Conservation (phyloP, 2,797 vertebrate species). For the Hydrolagus colliei region DNA sequence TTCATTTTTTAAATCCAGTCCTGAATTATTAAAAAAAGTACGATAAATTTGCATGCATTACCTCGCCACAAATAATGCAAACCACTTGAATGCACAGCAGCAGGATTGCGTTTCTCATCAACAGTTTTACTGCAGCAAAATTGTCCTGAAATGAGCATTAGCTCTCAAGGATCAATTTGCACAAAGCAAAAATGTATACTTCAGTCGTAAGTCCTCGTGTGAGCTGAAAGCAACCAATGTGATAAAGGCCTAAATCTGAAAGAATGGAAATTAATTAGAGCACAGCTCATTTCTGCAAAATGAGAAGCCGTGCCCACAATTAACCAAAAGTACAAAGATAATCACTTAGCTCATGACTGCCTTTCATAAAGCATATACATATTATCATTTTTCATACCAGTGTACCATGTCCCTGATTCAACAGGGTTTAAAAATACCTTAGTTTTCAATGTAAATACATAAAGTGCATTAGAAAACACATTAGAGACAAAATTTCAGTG, state of each 20-base stretch:
- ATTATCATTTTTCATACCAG: neutral
- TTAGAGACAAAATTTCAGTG: neutral
- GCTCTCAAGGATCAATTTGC: slow-evolving; percentile 2
- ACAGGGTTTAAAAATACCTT: neutral
- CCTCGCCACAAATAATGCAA: slow-evolving; percentile 63
- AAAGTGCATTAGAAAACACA: neutral
- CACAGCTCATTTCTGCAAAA: too few relatives aligned
- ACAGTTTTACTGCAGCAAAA: slow-evolving; percentile 38
- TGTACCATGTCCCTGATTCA: neutral
- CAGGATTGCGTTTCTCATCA: slow-evolving; percentile 56
- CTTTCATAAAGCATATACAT: too few relatives aligned
- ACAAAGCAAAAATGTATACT: neutral
- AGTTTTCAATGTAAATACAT: neutral
- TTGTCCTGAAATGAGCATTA: neutral
- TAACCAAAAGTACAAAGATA: neutral
- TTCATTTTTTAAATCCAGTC: slow-evolving; percentile 51
- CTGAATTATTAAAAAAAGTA: slow-evolving; percentile 63
- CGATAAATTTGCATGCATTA: slow-evolving; percentile 64
- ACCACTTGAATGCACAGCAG: slow-evolving; percentile 48
- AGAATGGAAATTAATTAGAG: neutral
- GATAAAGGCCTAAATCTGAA: neutral
- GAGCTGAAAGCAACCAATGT: too few relatives aligned
- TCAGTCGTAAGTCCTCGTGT: neutral
- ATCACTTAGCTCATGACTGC: neutral
- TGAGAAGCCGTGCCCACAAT: neutral